A percentile compares a stretch with the other conserved stretches of the same genome.
Conservation (phyloP, 2,888 invertebrate species). For the Macaria liturata region DNA sequence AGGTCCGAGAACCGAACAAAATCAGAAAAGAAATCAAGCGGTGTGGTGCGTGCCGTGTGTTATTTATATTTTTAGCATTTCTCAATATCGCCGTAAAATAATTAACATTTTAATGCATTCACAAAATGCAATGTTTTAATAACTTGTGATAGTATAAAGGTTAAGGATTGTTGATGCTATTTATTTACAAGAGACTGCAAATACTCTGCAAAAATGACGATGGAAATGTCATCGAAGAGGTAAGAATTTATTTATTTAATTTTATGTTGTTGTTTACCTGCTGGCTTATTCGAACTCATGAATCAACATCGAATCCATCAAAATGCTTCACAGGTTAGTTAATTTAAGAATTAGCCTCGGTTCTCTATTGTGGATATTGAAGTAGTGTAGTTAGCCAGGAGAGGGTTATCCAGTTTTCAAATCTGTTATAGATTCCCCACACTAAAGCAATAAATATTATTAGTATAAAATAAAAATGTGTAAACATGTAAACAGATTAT, state of each 20-base stretch:
- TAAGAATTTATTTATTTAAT: constrained; percentile 43
- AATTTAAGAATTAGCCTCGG: no score
- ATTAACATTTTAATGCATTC: constrained; percentile 5
- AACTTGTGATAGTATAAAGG: constrained; percentile 27
- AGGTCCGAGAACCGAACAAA: no score
- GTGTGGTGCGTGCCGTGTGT: constrained; percentile 42
- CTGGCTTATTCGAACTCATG: not conserved
- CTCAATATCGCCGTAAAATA: not conserved
- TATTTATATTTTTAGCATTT: constrained; percentile 30
- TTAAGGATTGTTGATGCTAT: constrained; percentile 54
- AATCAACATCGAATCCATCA: not conserved
- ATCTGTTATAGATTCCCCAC: no score
- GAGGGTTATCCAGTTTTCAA: no score
- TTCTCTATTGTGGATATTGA: no score
- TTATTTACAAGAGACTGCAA: constrained; percentile 47
- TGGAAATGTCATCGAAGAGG: constrained; percentile 79
- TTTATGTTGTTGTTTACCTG: constrained; percentile 4
- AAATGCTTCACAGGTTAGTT: not conserved
- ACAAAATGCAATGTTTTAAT: constrained; percentile 18
- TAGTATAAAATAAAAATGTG: no score
- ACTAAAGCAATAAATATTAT: no score
- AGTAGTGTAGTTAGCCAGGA: no score
- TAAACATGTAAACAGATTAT: no score
- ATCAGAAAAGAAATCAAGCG: constrained; percentile 34
- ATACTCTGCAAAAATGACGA: constrained; percentile 68